Conservation (phyloP, 2,113 vertebrate species). For the Xiphorhynchus elegans region DNA sequence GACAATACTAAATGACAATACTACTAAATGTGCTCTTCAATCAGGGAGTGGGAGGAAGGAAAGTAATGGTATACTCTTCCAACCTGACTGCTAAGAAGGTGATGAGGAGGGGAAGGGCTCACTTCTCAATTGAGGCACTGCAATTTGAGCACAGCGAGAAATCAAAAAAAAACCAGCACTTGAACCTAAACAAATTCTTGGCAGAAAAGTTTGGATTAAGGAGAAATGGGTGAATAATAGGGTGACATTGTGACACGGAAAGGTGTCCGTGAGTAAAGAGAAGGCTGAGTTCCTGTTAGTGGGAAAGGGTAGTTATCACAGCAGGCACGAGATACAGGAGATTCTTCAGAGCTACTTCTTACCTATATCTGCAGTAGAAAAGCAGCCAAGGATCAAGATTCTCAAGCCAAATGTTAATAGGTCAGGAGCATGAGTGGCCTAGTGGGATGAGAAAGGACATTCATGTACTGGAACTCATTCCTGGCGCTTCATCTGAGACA, state of each 20-base stretch:
- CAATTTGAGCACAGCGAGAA: background rate
- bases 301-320: background rate
- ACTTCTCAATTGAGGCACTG: background rate
- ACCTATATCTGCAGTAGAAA: background rate
- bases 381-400: background rate
- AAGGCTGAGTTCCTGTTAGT: background rate
- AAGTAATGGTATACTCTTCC: background rate
- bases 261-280: background rate
- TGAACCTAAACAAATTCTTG: background rate
- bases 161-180: background rate
- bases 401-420: background rate
- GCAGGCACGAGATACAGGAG: fast-evolving
- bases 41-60: background rate
- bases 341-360: background rate
- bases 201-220: background rate
- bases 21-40: background rate
- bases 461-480: background rate
- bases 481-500: background rate
- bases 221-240: background rate
- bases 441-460: background rate
- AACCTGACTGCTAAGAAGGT: background rate
- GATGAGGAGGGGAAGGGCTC: background rate
- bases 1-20: no score
- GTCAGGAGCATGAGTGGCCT: background rate
- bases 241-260: background rate